Conservation (phyloP, 2,797 vertebrate genomes). For the Parauchenoglanis punctatus region DNA sequence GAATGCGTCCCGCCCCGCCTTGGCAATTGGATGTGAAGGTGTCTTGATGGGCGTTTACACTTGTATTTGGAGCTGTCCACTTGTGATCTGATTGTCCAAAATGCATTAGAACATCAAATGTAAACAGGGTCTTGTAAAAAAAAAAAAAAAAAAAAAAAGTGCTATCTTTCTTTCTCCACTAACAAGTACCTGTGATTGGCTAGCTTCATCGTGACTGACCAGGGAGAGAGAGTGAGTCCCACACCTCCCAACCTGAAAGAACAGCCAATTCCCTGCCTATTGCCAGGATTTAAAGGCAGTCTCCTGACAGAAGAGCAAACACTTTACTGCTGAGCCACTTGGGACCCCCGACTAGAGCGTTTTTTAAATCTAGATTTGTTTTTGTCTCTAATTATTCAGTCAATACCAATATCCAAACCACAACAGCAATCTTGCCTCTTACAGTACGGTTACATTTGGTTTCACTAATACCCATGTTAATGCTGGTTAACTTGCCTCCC, state of each 20-base stretch:
- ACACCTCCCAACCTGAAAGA: not conserved
- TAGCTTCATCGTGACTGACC: not conserved
- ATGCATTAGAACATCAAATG: no score
- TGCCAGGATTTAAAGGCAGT: not conserved
- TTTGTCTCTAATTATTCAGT: not conserved
- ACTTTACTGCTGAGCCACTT: not conserved
- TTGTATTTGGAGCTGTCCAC: no score
- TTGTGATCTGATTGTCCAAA: no score
- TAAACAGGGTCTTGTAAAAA: not conserved
- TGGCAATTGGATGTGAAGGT: no score
- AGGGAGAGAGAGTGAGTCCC: not conserved
- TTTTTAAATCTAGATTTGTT: not conserved
- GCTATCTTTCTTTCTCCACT: not conserved
- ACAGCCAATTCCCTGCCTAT: not conserved
- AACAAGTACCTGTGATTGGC: not conserved
- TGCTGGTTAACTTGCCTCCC: not conserved
- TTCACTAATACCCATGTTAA: not conserved
- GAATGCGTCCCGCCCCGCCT: no score
- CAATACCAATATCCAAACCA: not conserved
- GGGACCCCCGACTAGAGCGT: not conserved
- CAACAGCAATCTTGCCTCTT: not conserved
- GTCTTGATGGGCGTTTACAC: no score
- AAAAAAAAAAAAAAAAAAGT: no score
- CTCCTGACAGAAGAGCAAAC: not conserved
- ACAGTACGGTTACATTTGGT: not conserved